A percentile compares a stretch with the other conserved stretches of the same genome.
These are phyloP conservation scores for Anarrhichthys ocellatus DNA, from an alignment of 2,113 vertebrate species.

Conservation along the genomic window DNA sequence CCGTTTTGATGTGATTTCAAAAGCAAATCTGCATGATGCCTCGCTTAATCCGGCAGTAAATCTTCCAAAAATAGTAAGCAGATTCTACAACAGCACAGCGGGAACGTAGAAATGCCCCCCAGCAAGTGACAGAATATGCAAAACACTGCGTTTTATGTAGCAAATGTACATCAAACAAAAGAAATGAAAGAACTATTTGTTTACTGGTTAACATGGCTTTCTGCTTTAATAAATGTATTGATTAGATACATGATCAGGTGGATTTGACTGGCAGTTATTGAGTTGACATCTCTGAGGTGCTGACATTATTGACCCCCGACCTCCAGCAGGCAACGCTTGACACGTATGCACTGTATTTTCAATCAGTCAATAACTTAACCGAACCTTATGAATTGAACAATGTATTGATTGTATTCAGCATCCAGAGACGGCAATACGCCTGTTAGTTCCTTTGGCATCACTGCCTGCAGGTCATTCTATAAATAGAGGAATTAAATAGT, in stretches of 20 bases:
- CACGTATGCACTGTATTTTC: constrained; percentile 25
- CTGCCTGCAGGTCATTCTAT: constrained; percentile 55
- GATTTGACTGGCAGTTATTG: constrained; percentile 59
- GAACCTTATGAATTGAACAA: constrained; percentile 51
- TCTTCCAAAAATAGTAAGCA: constrained; percentile 14
- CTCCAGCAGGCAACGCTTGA: constrained; percentile 17
- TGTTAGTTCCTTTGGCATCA: constrained; percentile 31
- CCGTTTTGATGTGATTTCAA: constrained; percentile 27
- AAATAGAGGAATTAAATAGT: constrained; percentile 70
- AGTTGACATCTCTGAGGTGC: constrained; percentile 42
- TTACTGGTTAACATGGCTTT: constrained; percentile 37
- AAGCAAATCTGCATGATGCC: constrained; percentile 21
- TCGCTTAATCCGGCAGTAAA: constrained; percentile 13
- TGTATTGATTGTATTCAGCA: constrained; percentile 50
- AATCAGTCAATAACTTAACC: constrained; percentile 57
- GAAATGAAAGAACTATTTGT: constrained; percentile 31
- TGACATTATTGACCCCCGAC: constrained; percentile 41
- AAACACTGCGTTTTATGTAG: constrained; percentile 1
- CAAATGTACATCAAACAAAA: neutral
- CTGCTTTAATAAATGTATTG: constrained; percentile 62
- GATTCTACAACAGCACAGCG: neutral
- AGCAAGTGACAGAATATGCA: constrained; percentile 20
- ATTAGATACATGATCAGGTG: constrained; percentile 45
- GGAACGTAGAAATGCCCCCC: neutral
- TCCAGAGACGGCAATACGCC: constrained; percentile 25